These are phyloP conservation scores for Pogonophryne albipinna DNA, from an alignment of 2,797 vertebrate genomes.

Conservation along the genomic window DNA sequence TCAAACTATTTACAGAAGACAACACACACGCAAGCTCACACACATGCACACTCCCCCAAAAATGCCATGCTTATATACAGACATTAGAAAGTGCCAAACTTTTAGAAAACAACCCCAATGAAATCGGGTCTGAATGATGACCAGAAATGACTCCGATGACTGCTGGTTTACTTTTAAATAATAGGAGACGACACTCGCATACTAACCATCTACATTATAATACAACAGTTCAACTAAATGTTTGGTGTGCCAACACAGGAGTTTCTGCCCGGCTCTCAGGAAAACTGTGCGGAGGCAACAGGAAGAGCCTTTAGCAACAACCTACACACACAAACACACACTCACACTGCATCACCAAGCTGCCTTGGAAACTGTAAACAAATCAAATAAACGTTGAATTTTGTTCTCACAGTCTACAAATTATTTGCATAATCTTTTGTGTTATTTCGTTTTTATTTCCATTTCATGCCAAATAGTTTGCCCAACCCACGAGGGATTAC, in stretches of 20 bases:
- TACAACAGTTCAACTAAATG: slow-evolving; percentile 15
- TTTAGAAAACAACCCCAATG: not conserved
- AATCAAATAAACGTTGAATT: not conserved
- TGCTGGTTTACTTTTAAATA: not conserved
- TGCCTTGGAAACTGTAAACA: not conserved
- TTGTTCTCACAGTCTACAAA: not conserved
- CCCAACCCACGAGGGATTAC: not conserved
- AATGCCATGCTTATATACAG: slow-evolving; percentile 29
- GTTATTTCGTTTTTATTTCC: not conserved
- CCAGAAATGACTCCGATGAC: not conserved
- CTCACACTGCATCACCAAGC: slow-evolving; percentile 46
- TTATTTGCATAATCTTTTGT: not conserved
- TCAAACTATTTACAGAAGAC: slow-evolving; percentile 75
- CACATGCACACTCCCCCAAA: slow-evolving; percentile 34
- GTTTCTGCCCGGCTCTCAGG: slow-evolving; percentile 56
- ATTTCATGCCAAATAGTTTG: not conserved
- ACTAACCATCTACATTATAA: not conserved
- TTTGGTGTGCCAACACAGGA: slow-evolving; percentile 54
- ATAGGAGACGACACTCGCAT: not conserved
- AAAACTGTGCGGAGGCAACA: slow-evolving; percentile 68
- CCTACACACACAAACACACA: slow-evolving; percentile 33
- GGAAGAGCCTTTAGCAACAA: slow-evolving; percentile 60
- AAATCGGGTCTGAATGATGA: not conserved
- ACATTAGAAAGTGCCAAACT: not conserved
- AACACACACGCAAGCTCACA: slow-evolving; percentile 37